phyloP scores from a whole-genome alignment of 1,140 invertebrate genomes.

The Listronotus oregonensis region DNA sequence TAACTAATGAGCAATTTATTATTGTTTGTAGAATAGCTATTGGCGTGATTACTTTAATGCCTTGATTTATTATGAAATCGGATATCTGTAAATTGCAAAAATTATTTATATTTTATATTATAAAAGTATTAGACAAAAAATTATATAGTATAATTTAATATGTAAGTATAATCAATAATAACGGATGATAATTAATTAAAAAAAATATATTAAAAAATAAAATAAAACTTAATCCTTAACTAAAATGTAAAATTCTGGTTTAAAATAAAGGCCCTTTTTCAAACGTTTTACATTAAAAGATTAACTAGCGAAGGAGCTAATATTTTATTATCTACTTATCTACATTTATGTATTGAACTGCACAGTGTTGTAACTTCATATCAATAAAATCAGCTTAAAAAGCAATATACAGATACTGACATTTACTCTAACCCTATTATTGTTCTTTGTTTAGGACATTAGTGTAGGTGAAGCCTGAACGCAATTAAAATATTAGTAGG shows the following conservation, averaged over 20 bases:
- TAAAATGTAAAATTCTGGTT: background rate
- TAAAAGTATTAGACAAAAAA: background rate
- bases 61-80: background rate
- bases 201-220: conserved; percentile 10
- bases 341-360: background rate
- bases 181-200: conserved; percentile 4
- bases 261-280: too few relatives aligned
- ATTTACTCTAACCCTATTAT: too few relatives aligned
- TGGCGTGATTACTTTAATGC: background rate
- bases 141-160: background rate
- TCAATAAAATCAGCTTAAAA: too few relatives aligned
- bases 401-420: too few relatives aligned
- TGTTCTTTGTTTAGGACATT: too few relatives aligned
- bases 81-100: background rate
- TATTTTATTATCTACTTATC: conserved; percentile 3
- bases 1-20: conserved; percentile 8
- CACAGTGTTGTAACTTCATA: background rate
- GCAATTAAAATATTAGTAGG: too few relatives aligned
- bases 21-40: background rate
- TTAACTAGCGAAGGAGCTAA: background rate
- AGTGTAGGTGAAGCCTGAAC: too few relatives aligned
- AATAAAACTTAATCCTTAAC: conserved; percentile 1
- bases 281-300: background rate
- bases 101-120: background rate
- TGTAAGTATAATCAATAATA: background rate